Evolutionary conservation across 2,113 vertebrate species (phyloP).

Genomic region (Leptodactylus fuscus): DNA sequence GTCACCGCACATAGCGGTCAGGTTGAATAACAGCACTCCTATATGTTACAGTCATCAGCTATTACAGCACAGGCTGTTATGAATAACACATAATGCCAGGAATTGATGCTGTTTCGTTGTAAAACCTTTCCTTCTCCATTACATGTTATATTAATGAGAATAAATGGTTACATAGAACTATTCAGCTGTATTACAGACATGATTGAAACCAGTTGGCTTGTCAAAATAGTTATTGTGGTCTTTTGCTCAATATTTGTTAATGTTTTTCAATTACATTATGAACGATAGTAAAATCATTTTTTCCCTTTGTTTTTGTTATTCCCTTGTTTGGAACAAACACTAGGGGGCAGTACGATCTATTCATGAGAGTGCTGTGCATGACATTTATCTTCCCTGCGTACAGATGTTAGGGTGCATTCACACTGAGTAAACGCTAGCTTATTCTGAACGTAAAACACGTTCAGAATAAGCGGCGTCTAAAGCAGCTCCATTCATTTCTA

Average conservation of each 20-base stretch:
- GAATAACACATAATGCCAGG: neutral
- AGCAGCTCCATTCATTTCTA: too few relatives aligned
- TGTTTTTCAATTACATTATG: too few relatives aligned
- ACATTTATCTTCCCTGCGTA: neutral
- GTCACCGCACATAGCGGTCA: neutral
- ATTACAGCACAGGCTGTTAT: neutral
- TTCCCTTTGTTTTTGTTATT: too few relatives aligned
- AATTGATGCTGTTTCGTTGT: too few relatives aligned
- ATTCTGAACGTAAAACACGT: too few relatives aligned
- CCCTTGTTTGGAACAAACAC: neutral
- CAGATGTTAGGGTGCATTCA: neutral
- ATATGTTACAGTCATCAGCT: neutral
- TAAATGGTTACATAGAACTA: neutral
- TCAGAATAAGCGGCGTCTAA: too few relatives aligned
- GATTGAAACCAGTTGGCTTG: too few relatives aligned
- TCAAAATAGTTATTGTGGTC: too few relatives aligned
- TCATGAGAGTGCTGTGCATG: neutral
- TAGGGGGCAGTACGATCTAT: constrained; percentile 26
- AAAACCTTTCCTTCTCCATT: too few relatives aligned
- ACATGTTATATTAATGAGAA: neutral
- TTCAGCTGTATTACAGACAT: neutral
- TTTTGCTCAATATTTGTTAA: too few relatives aligned
- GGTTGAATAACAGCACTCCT: neutral
- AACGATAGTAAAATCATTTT: too few relatives aligned
- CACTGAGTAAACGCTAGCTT: too few relatives aligned